Percentiles rank a stretch among this genome's conserved stretches.
phyloP scores from a whole-genome alignment of 2,113 vertebrate species.

The Cyprinodon variegatus region DNA sequence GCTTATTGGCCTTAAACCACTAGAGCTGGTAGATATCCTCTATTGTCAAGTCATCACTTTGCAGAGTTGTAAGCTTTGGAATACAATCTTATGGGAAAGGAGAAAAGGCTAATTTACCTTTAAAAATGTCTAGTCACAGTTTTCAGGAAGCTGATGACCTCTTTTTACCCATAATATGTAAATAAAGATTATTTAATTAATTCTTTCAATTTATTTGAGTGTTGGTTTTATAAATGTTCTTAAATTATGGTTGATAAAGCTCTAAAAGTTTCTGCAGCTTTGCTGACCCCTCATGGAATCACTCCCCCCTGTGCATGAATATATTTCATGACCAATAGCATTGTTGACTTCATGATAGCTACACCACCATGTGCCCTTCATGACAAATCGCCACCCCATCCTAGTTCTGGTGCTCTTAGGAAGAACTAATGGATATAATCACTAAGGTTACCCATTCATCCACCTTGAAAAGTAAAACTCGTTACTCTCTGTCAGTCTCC shows the following conservation, averaged over 20 bases:
- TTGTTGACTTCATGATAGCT: conserved; percentile 10
- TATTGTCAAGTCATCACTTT: conserved; percentile 12
- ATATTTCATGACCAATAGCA: conserved; percentile 44
- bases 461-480: conserved; percentile 24
- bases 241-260: background rate
- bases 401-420: conserved; percentile 21
- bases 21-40: conserved; percentile 27
- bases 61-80: conserved; percentile 31
- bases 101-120: conserved; percentile 35
- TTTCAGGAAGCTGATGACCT: conserved; percentile 20
- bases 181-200: background rate
- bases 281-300: conserved; percentile 8
- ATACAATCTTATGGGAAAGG: conserved; percentile 7
- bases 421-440: conserved; percentile 52
- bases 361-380: conserved; percentile 30
- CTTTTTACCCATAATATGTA: background rate
- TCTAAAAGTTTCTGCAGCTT: conserved; percentile 21
- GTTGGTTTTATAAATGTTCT: background rate
- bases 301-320: background rate
- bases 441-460: conserved; percentile 47
- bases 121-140: conserved; percentile 6
- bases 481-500: conserved; percentile 32
- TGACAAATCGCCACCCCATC: conserved; percentile 43
- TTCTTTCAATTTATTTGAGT: background rate
- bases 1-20: conserved; percentile 32